Evolutionary conservation across 2,888 invertebrate genomes (phyloP).

Genomic region (Leptinotarsa haldemani): DNA sequence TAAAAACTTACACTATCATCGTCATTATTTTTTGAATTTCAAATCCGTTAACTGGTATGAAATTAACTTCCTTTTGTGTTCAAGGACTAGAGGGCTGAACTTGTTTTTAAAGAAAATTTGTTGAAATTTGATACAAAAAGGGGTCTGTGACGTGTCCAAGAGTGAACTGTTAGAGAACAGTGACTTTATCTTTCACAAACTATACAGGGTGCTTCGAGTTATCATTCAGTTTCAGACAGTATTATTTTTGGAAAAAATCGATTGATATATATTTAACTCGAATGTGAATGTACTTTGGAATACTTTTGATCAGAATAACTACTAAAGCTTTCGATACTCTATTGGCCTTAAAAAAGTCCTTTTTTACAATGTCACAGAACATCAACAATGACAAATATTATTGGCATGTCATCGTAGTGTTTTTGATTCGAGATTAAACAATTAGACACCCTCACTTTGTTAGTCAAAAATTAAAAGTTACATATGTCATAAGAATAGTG

Average conservation of each 20-base stretch:
- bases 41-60: conserved; percentile 39
- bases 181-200: neutral
- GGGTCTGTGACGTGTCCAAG: conserved; percentile 27
- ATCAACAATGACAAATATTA: neutral
- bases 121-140: conserved; percentile 40
- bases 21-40: conserved; percentile 26
- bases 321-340: no score
- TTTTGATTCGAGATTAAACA: no score
- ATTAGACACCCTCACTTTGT: no score
- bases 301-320: no score
- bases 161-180: conserved; percentile 17
- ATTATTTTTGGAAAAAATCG: no score
- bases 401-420: neutral
- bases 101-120: conserved; percentile 41
- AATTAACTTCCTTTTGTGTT: conserved; percentile 43
- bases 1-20: conserved; percentile 34
- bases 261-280: no score
- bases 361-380: no score
- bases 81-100: conserved; percentile 32
- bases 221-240: neutral
- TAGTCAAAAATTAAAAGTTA: no score
- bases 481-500: no score
- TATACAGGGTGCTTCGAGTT: conserved; percentile 14
- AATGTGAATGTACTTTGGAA: no score
- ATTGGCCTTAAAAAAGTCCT: no score